A percentile compares a stretch with the other conserved stretches of the same genome.
phyloP scores from a whole-genome alignment of 2,797 vertebrate species.

The Urophycis tenuis region DNA sequence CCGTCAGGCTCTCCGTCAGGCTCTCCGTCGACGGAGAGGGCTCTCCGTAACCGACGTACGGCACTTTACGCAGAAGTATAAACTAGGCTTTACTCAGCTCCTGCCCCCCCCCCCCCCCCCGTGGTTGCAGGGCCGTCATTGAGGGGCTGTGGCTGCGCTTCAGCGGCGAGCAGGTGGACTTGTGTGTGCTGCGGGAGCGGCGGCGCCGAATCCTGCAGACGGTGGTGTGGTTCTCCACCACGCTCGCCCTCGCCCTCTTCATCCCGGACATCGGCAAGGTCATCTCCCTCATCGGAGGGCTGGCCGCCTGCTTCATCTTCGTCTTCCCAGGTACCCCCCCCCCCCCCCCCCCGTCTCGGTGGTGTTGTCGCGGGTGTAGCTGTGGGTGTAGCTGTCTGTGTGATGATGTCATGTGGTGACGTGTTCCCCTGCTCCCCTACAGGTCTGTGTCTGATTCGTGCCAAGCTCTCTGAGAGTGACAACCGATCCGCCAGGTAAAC shows the following conservation, averaged over 20 bases:
- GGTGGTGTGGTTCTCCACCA: constrained; percentile 83
- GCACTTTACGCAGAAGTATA: no score
- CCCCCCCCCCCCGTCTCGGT: no score
- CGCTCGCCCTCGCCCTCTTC: constrained; percentile 89
- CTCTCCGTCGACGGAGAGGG: no score
- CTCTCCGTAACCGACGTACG: no score
- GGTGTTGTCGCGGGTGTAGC: no score
- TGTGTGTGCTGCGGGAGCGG: constrained; percentile 80
- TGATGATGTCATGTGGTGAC: neutral
- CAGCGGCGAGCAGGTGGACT: constrained; percentile 81
- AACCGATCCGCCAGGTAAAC: constrained; percentile 77
- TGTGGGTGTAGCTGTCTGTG: neutral
- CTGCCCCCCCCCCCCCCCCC: neutral
- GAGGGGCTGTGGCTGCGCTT: constrained; percentile 95
- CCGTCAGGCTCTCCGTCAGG: no score
- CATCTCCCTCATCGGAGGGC: constrained; percentile 90
- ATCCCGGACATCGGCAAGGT: constrained; percentile 94
- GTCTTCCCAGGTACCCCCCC: constrained; percentile 80
- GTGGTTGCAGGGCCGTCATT: constrained; percentile 78
- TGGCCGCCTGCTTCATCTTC: constrained; percentile 96
- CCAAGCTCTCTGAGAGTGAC: constrained; percentile 86
- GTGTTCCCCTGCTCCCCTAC: constrained; percentile 13
- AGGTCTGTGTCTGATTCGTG: constrained; percentile 90
- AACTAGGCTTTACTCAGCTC: no score
- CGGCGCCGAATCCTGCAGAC: constrained; percentile 85